A percentile compares a stretch with the other conserved stretches of the same genome.
Evolutionary conservation across 2,888 invertebrate genomes (phyloP).

Genomic region (Chorisops tibialis): DNA sequence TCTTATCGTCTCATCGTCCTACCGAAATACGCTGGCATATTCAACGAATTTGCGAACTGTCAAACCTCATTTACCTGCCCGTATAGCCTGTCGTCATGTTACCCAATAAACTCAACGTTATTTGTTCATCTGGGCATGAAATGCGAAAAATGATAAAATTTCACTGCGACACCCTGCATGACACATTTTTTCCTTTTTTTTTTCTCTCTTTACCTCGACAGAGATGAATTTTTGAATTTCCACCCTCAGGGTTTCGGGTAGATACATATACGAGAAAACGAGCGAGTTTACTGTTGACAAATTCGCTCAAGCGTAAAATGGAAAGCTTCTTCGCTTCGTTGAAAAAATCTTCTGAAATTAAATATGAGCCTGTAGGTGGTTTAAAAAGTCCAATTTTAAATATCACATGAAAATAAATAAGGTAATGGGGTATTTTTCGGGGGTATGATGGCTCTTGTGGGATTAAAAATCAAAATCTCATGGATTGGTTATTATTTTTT

Average conservation of each 20-base stretch:
- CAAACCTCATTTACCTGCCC: neutral
- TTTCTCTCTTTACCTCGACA: neutral
- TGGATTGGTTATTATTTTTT: no score
- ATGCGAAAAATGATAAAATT: slow-evolving; percentile 34
- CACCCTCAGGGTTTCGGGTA: neutral
- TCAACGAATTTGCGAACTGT: neutral
- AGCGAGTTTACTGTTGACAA: slow-evolving; percentile 26
- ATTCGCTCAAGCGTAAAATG: slow-evolving; percentile 30
- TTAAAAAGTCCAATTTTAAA: no score
- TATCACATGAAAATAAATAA: no score
- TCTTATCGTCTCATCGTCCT: no score
- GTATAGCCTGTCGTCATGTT: slow-evolving; percentile 6
- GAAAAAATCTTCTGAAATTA: slow-evolving; percentile 9
- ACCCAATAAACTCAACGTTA: slow-evolving; percentile 31
- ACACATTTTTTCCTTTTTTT: slow-evolving; percentile 9
- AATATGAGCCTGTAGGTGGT: neutral
- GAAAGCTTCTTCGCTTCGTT: slow-evolving; percentile 25
- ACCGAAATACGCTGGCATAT: no score
- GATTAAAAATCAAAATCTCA: no score
- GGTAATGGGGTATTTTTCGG: no score
- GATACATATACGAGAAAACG: slow-evolving; percentile 14
- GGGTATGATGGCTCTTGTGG: no score
- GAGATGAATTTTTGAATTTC: neutral
- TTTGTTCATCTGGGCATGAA: slow-evolving; percentile 33
- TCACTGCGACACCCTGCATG: slow-evolving; percentile 21